phyloP scores from a whole-genome alignment of 1,140 invertebrate species.

The Trypoxylus dichotomus region DNA sequence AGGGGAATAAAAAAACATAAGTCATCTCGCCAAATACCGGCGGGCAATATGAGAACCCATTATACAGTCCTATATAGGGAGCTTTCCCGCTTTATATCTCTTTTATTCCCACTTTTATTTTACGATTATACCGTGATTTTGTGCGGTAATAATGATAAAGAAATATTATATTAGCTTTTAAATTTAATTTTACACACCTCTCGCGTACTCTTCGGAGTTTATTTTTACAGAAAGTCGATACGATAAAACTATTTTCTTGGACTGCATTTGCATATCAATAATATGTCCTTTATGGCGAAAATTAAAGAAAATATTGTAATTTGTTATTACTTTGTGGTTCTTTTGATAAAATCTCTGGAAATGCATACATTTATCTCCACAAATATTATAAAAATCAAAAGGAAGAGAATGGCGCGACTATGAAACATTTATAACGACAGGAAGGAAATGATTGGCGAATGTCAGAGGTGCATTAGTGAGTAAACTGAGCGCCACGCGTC shows the following conservation, averaged over 20 bases:
- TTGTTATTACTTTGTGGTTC: too few relatives aligned
- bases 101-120: slow-evolving; percentile 45
- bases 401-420: not conserved
- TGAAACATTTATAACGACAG: slow-evolving; percentile 18
- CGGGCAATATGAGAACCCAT: slow-evolving; percentile 36
- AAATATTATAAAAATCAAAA: not conserved
- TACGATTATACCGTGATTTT: slow-evolving; percentile 43
- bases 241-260: not conserved
- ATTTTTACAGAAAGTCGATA: not conserved
- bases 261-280: not conserved
- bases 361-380: too few relatives aligned
- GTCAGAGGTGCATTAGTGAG: slow-evolving; percentile 40
- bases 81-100: slow-evolving; percentile 43
- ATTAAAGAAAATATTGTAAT: too few relatives aligned
- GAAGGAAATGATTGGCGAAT: slow-evolving; percentile 45
- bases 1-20: slow-evolving; percentile 34
- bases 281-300: too few relatives aligned
- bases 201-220: slow-evolving; percentile 5
- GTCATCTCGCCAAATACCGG: slow-evolving; percentile 33
- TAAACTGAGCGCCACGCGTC: slow-evolving; percentile 38
- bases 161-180: slow-evolving; percentile 37
- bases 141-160: slow-evolving; percentile 37
- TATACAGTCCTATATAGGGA: slow-evolving; percentile 33
- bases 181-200: slow-evolving; percentile 33
- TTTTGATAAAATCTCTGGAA: too few relatives aligned